A percentile compares a stretch with the other conserved stretches of the same genome.
Conservation (phyloP, 2,888 invertebrate species). For the Prosapia bicincta region DNA sequence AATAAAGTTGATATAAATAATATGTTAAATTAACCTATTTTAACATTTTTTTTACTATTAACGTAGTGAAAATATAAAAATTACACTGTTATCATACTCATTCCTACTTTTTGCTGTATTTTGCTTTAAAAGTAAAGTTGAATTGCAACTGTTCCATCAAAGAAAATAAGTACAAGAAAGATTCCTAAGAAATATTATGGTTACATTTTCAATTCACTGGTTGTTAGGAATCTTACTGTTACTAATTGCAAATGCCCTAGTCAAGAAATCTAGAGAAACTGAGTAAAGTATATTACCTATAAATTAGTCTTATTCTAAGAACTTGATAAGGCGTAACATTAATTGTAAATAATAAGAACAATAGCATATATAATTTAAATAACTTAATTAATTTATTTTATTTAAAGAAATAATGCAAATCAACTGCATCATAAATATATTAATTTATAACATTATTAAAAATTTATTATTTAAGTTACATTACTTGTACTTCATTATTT, state of each 20-base stretch:
- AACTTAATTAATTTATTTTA: conserved; percentile 24
- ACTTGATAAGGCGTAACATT: background rate
- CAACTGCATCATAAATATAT: background rate
- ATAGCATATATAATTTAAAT: background rate
- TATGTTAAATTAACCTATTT: no score
- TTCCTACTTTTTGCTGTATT: no score
- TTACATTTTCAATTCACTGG: no score
- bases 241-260: conserved; percentile 31
- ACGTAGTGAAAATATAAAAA: no score
- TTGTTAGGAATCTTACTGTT: no score
- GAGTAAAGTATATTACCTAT: conserved; percentile 41
- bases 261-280: conserved; percentile 38
- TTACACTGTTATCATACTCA: no score
- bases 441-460: conserved; percentile 3
- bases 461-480: background rate
- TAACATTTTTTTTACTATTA: no score
- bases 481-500: background rate
- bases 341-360: background rate
- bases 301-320: conserved; percentile 18
- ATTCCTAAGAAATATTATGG: no score
- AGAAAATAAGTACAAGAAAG: no score
- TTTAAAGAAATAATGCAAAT: background rate
- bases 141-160: no score
- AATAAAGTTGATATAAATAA: no score
- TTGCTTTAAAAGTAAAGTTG: no score